These are phyloP conservation scores for Siniperca undulata DNA, from an alignment of 2,797 vertebrate genomes.

Conservation along the genomic window DNA sequence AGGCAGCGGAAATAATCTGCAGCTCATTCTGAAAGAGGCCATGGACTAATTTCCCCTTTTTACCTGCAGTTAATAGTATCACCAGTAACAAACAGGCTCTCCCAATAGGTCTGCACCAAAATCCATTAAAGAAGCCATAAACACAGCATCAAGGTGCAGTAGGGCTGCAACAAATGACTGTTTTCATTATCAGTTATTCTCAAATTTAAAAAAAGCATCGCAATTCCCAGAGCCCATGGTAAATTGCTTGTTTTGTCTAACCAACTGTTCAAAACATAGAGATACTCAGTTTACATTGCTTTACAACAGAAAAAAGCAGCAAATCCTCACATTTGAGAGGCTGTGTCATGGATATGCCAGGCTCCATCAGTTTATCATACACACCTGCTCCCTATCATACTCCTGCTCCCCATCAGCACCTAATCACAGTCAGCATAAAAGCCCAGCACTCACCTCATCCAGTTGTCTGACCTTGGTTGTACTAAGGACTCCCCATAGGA, in stretches of 20 bases:
- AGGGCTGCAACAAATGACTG: not conserved
- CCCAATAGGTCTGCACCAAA: not conserved
- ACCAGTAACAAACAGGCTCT: not conserved
- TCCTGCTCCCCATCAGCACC: too few species aligned
- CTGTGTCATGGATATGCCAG: too few species aligned
- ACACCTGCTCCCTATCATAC: too few species aligned
- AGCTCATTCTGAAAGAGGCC: not conserved
- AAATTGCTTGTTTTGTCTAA: not conserved
- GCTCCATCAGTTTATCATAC: too few species aligned
- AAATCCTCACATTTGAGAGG: too few species aligned
- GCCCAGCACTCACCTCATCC: too few species aligned
- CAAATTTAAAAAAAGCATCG: not conserved
- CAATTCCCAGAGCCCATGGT: not conserved
- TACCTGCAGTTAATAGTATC: not conserved
- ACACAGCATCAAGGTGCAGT: not conserved
- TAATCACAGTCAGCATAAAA: too few species aligned
- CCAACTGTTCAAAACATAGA: not conserved
- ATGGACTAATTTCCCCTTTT: not conserved
- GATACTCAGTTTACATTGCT: not conserved
- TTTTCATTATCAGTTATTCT: not conserved
- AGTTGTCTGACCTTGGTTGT: too few species aligned
- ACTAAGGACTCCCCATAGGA: too few species aligned
- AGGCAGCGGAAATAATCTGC: not conserved
- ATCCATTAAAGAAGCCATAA: not conserved
- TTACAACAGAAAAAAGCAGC: not conserved